phyloP scores from a whole-genome alignment of 2,888 invertebrate species.

The Drosophila kambysellisi region DNA sequence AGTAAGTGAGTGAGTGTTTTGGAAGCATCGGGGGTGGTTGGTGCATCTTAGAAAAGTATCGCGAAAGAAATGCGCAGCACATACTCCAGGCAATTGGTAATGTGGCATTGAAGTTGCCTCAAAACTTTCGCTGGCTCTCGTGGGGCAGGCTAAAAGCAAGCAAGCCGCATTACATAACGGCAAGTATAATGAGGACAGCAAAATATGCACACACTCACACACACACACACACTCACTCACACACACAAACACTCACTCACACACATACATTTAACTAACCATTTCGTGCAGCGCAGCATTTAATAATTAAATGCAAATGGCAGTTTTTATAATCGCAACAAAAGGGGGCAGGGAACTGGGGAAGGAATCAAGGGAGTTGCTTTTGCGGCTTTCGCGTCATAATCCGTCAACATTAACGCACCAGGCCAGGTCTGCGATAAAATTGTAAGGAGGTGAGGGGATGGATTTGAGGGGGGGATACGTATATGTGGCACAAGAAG shows the following conservation, averaged over 20 bases:
- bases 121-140: conserved; percentile 46
- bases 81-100: conserved; percentile 69
- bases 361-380: neutral
- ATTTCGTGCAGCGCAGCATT: conserved; percentile 32
- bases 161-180: conserved; percentile 45
- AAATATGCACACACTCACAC: neutral
- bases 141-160: conserved; percentile 30
- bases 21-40: neutral
- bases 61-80: conserved; percentile 48
- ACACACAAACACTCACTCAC: neutral
- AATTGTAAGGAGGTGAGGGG: neutral
- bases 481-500: neutral
- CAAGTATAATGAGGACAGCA: conserved; percentile 34
- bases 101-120: conserved; percentile 64
- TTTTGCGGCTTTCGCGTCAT: conserved; percentile 35
- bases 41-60: conserved; percentile 43
- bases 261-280: neutral
- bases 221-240: neutral
- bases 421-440: conserved; percentile 37
- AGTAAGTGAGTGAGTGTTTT: neutral
- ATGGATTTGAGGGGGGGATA: neutral
- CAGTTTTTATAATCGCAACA: conserved; percentile 38
- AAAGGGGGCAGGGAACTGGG: neutral
- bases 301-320: conserved; percentile 73
- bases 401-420: conserved; percentile 63